phyloP scores from a whole-genome alignment of 2,113 vertebrate genomes.

The Anguilla japonica region DNA sequence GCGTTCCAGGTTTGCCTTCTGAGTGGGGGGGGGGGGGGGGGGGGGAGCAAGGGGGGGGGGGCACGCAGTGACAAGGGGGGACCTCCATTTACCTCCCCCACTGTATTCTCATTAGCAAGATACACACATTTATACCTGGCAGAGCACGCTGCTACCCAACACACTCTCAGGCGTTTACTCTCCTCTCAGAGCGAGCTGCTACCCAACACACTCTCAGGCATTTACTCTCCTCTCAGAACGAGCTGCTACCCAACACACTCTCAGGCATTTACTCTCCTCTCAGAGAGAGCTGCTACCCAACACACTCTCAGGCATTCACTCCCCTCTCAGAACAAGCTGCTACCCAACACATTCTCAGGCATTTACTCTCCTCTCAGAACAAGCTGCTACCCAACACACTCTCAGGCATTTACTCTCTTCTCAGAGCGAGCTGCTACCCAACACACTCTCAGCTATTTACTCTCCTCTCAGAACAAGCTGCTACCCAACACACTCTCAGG shows the following conservation, averaged over 20 bases:
- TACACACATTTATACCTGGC: slow-evolving; percentile 35
- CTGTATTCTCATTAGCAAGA: slow-evolving; percentile 37
- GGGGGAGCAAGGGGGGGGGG: slow-evolving; percentile 33
- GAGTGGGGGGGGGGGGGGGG: slow-evolving; percentile 41
- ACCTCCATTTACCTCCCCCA: slow-evolving; percentile 44
- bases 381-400: background rate
- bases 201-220: no score
- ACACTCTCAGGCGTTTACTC: background rate
- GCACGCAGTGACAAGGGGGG: background rate
- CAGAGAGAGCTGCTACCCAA: background rate
- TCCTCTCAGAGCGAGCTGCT: no score
- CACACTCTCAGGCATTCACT: background rate
- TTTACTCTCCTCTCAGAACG: no score
- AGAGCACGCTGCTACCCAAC: background rate
- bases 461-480: background rate
- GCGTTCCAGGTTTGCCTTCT: slow-evolving; percentile 70
- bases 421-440: no score
- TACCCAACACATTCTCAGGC: background rate
- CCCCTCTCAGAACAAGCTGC: background rate
- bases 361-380: no score
- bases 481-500: no score
- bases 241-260: no score
- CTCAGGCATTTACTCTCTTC: background rate
- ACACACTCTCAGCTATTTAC: no score
- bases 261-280: no score